Conservation (phyloP, 1,140 invertebrate genomes). For the Phocides pigmalion region DNA sequence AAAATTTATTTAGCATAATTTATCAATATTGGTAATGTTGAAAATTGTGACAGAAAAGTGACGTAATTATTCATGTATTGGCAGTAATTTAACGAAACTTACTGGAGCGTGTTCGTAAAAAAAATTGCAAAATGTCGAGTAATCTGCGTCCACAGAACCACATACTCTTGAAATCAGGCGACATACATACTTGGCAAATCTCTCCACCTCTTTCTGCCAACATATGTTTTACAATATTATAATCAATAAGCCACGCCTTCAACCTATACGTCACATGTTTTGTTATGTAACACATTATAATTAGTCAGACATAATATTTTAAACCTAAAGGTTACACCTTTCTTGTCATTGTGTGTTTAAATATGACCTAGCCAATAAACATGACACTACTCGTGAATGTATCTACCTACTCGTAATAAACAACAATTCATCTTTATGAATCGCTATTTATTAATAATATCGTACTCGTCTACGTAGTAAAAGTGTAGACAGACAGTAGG, state of each 20-base stretch:
- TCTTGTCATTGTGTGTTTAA: neutral
- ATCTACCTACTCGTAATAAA: no score
- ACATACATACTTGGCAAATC: conserved; percentile 54
- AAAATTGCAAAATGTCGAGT: neutral
- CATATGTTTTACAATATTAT: conserved; percentile 7
- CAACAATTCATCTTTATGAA: no score
- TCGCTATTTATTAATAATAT: no score
- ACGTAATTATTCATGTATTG: no score
- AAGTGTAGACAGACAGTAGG: no score
- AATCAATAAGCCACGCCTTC: conserved; percentile 1
- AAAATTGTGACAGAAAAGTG: no score
- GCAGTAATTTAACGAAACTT: no score
- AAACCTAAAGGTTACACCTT: neutral
- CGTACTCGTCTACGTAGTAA: no score
- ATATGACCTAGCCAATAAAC: neutral
- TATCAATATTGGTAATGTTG: no score
- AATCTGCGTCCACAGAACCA: neutral
- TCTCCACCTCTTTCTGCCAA: conserved; percentile 40
- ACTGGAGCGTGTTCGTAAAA: neutral
- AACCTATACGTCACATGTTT: conserved; percentile 1
- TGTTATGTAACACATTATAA: neutral
- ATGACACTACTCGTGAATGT: no score
- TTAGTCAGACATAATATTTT: neutral
- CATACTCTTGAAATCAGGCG: conserved; percentile 6
- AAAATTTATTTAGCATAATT: no score